Conservation (phyloP, 2,797 vertebrate genomes). For the Gymnoscopelus braueri region DNA sequence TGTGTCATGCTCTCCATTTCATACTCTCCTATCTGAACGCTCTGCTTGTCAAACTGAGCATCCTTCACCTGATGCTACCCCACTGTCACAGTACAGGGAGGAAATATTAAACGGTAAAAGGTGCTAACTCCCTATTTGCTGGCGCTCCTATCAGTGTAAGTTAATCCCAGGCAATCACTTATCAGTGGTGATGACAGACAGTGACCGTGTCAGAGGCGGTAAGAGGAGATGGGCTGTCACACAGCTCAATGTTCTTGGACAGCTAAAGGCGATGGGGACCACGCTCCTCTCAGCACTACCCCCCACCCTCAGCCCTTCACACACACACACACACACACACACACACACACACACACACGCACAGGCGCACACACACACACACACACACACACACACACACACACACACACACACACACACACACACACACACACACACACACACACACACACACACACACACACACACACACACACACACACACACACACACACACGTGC, state of each 20-base stretch:
- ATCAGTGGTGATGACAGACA: slow-evolving; percentile 74
- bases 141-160: slow-evolving; percentile 71
- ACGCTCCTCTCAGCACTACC: slow-evolving; percentile 44
- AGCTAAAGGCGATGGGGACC: slow-evolving; percentile 50
- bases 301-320: background rate
- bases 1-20: slow-evolving; percentile 18
- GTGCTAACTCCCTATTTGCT: slow-evolving; percentile 74
- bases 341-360: too few relatives aligned
- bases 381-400: background rate
- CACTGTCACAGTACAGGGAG: slow-evolving; percentile 28
- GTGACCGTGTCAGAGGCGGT: slow-evolving; percentile 64
- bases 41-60: slow-evolving; percentile 13
- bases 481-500: too few relatives aligned
- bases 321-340: background rate
- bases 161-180: slow-evolving; percentile 80
- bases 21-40: background rate
- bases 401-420: too few relatives aligned
- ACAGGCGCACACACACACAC: background rate
- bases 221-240: slow-evolving; percentile 67
- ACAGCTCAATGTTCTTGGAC: slow-evolving; percentile 52
- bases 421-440: too few relatives aligned
- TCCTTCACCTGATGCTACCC: slow-evolving; percentile 24
- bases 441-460: background rate
- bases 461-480: background rate
- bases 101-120: slow-evolving; percentile 77